Percentiles rank a stretch among this genome's conserved stretches.
Evolutionary conservation across 2,797 vertebrate species (phyloP).

Genomic region (Acomys russatus): DNA sequence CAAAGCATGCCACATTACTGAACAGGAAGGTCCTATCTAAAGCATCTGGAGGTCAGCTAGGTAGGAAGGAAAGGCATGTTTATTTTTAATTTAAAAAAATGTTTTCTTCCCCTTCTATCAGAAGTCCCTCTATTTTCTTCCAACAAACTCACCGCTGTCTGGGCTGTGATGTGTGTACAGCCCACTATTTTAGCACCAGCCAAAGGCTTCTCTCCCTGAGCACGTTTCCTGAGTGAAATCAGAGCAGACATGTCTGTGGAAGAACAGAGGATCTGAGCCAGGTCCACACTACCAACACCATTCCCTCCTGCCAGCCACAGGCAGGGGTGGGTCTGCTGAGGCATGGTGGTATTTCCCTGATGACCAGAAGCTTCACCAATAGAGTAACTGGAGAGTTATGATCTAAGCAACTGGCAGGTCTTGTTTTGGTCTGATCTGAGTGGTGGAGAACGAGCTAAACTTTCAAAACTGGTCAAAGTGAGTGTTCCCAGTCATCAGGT

Average conservation of each 20-base stretch:
- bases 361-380: neutral
- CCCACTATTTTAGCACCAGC: slow-evolving; percentile 98
- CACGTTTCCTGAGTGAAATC: slow-evolving; percentile 98
- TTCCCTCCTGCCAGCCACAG: neutral
- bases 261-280: slow-evolving; percentile 84
- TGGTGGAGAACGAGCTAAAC: slow-evolving; percentile 27
- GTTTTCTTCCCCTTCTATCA: slow-evolving; percentile 9
- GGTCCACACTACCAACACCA: slow-evolving; percentile 54
- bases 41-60: neutral
- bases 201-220: slow-evolving; percentile 98
- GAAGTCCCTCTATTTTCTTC: slow-evolving; percentile 37
- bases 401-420: neutral
- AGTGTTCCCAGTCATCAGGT: neutral
- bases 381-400: neutral
- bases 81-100: neutral
- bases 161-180: slow-evolving; percentile 99
- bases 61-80: neutral
- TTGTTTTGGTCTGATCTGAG: slow-evolving; percentile 50
- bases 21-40: neutral
- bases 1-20: slow-evolving; percentile 21
- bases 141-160: slow-evolving; percentile 94
- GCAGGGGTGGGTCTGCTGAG: slow-evolving; percentile 33
- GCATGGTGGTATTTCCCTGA: neutral
- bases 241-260: slow-evolving; percentile 98
- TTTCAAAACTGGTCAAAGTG: slow-evolving; percentile 21